phyloP scores from a whole-genome alignment of 92 coral and sea anemone genomes.

The Heliopora coerulea region DNA sequence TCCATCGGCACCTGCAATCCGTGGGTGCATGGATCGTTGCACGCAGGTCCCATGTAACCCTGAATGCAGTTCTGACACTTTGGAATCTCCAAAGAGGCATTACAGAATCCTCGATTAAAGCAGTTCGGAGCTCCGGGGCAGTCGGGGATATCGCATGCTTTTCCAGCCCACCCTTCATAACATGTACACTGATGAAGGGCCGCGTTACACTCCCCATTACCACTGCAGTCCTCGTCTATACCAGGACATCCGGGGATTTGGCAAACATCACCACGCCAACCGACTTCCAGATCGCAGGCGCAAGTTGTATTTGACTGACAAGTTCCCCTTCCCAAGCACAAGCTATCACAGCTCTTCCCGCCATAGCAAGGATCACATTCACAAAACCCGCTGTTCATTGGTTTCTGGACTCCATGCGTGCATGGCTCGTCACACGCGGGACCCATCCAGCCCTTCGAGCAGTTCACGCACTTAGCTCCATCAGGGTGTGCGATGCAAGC shows the following conservation, averaged over 20 bases:
- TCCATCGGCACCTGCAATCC: constrained; percentile 94
- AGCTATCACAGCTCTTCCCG: constrained; percentile 75
- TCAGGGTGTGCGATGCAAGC: constrained; percentile 46
- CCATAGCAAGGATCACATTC: constrained; percentile 92
- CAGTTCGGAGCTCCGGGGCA: constrained; percentile 99
- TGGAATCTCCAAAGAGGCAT: constrained; percentile 76
- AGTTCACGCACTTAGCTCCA: constrained; percentile 69
- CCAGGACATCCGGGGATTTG: constrained; percentile 98
- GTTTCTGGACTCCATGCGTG: constrained; percentile 74
- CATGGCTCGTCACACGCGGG: constrained; percentile 84
- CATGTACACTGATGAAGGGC: constrained; percentile 86
- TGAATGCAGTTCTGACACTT: constrained; percentile 78
- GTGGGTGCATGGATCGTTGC: constrained; percentile 80
- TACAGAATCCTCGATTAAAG: constrained; percentile 81
- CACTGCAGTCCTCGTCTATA: constrained; percentile 71
- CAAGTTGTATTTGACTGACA: constrained; percentile 59
- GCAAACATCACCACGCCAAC: constrained; percentile 96
- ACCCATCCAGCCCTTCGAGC: constrained; percentile 95
- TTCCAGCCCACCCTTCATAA: constrained; percentile 88
- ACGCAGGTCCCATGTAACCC: constrained; percentile 99
- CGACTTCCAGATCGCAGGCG: constrained; percentile 71
- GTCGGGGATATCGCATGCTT: constrained; percentile 90
- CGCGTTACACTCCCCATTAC: constrained; percentile 92
- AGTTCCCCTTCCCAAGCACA: constrained; percentile 80
- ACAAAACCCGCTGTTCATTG: constrained; percentile 92